A percentile compares a stretch with the other conserved stretches of the same genome.
Evolutionary conservation across 1,140 invertebrate genomes (phyloP).

Genomic region (Leptinotarsa texana): DNA sequence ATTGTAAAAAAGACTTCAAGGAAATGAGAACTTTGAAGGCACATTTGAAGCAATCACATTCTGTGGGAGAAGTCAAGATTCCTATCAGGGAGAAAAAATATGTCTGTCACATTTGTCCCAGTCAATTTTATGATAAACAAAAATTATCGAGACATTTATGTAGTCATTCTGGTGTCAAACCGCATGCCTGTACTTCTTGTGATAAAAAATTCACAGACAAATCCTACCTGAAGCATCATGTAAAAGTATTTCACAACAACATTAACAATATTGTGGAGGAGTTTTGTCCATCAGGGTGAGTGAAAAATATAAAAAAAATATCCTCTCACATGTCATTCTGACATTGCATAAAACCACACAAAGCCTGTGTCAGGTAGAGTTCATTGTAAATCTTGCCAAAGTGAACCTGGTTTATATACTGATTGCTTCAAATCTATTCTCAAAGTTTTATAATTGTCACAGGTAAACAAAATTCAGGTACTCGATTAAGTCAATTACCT

Average conservation of each 20-base stretch:
- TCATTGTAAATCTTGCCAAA: too few species aligned
- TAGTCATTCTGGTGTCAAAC: slow-evolving; percentile 72
- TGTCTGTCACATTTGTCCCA: slow-evolving; percentile 49
- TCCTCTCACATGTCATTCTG: too few species aligned
- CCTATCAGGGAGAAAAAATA: slow-evolving; percentile 39
- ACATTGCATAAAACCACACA: too few species aligned
- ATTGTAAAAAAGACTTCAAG: slow-evolving; percentile 49
- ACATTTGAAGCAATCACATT: slow-evolving; percentile 44
- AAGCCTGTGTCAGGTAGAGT: too few species aligned
- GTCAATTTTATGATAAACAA: slow-evolving; percentile 62
- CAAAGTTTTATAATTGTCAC: too few species aligned
- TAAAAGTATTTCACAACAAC: slow-evolving; percentile 40
- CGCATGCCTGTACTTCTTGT: slow-evolving; percentile 67
- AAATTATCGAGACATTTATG: slow-evolving; percentile 68
- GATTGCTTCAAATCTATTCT: too few species aligned
- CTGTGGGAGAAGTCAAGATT: slow-evolving; percentile 36
- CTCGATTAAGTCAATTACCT: too few species aligned
- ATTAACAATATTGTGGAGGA: neutral
- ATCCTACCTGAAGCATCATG: slow-evolving; percentile 43
- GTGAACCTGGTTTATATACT: too few species aligned
- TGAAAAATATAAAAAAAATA: too few species aligned
- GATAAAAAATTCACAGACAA: slow-evolving; percentile 58
- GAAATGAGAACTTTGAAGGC: slow-evolving; percentile 35
- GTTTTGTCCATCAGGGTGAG: neutral
- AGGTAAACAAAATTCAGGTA: too few species aligned